Evolutionary conservation across 2,888 invertebrate species (phyloP).

Genomic region (Calephelis perditalis): DNA sequence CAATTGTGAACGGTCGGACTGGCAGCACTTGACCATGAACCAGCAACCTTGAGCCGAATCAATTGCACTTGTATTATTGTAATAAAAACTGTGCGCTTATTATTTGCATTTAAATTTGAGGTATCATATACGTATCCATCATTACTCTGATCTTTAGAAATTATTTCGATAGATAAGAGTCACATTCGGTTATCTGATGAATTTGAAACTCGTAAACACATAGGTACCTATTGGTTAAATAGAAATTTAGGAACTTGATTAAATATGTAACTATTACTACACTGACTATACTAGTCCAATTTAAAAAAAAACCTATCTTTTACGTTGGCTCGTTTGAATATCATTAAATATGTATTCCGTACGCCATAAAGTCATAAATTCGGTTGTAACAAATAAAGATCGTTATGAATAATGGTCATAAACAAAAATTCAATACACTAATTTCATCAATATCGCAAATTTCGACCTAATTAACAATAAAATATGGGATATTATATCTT

Average conservation of each 20-base stretch:
- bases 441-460: constrained; percentile 30
- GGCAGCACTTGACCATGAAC: constrained; percentile 5
- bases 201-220: no score
- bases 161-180: no score
- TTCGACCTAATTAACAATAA: constrained; percentile 1
- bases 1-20: background rate
- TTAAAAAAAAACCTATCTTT: no score
- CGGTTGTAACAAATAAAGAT: constrained; percentile 18
- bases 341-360: constrained; percentile 22
- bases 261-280: no score
- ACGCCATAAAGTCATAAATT: constrained; percentile 7
- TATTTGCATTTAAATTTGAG: background rate
- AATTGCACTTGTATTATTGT: constrained; percentile 4
- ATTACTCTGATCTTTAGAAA: no score
- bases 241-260: background rate
- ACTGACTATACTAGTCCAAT: no score
- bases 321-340: no score
- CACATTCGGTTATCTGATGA: no score
- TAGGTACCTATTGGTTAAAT: background rate
- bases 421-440: constrained; percentile 53
- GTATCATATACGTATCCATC: no score
- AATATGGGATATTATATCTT: constrained; percentile 7
- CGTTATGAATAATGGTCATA: constrained; percentile 41
- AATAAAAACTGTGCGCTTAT: background rate
- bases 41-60: constrained; percentile 1